Conservation (phyloP, 2,113 vertebrate genomes). For the Tiliqua scincoides region DNA sequence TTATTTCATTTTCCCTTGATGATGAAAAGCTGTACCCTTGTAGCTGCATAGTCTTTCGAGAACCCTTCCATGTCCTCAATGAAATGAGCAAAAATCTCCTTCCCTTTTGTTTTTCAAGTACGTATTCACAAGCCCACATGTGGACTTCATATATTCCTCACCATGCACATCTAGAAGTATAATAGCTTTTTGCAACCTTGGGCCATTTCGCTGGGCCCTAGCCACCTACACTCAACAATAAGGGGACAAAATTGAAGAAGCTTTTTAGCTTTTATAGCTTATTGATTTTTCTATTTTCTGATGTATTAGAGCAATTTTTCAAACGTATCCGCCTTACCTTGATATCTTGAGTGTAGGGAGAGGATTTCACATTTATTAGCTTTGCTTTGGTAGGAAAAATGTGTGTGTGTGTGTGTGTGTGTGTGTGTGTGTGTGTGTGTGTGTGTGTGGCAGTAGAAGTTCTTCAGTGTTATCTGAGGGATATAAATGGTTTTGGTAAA, state of each 20-base stretch:
- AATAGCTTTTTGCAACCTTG: constrained; percentile 72
- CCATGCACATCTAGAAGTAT: constrained; percentile 56
- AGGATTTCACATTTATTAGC: constrained; percentile 80
- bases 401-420: not conserved
- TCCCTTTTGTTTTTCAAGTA: constrained; percentile 50
- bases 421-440: too few species aligned
- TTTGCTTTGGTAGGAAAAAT: constrained; percentile 55
- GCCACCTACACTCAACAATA: constrained; percentile 72
- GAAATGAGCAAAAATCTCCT: constrained; percentile 52
- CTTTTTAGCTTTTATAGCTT: constrained; percentile 80
- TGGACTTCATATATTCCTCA: constrained; percentile 51
- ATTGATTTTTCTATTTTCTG: constrained; percentile 84
- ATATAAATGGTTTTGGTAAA: constrained; percentile 67
- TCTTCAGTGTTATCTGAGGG: constrained; percentile 62
- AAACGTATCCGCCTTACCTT: constrained; percentile 75
- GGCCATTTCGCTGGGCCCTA: constrained; percentile 65
- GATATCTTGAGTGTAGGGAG: constrained; percentile 75
- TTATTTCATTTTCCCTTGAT: constrained; percentile 49
- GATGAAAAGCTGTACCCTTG: constrained; percentile 10
- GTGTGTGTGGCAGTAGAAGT: constrained; percentile 38
- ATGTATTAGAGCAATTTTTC: constrained; percentile 81
- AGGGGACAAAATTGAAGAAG: constrained; percentile 76
- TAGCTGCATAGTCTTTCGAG: constrained; percentile 54
- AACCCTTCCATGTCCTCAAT: constrained; percentile 53
- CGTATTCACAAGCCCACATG: constrained; percentile 41